phyloP scores from a whole-genome alignment of 2,113 vertebrate species.

The Camelus dromedarius region DNA sequence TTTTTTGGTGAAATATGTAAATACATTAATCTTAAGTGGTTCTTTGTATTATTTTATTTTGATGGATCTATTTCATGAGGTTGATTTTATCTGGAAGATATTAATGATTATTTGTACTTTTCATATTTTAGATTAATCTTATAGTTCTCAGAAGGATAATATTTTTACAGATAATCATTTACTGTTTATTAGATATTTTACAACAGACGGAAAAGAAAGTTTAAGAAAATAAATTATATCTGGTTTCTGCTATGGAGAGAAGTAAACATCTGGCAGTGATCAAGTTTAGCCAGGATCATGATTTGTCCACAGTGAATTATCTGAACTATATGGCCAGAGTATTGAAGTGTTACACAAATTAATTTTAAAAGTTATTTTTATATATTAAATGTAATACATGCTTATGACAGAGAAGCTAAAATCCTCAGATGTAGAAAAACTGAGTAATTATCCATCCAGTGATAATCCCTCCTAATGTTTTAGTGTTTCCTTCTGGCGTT shows the following conservation, averaged over 20 bases:
- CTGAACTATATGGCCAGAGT: not conserved
- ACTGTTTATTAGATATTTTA: not conserved
- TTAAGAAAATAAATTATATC: not conserved
- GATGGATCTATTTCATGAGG: not conserved
- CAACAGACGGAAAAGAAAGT: slow-evolving; percentile 34
- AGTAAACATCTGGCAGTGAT: not conserved
- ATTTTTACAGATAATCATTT: not conserved
- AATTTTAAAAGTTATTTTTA: not conserved
- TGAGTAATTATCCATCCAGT: not conserved
- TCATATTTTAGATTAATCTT: slow-evolving; percentile 44
- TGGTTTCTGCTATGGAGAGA: not conserved
- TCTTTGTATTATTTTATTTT: not conserved
- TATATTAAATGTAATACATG: not conserved
- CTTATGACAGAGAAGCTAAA: not conserved
- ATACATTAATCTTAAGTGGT: not conserved
- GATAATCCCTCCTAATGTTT: not conserved
- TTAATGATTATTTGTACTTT: not conserved
- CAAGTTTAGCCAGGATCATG: not conserved
- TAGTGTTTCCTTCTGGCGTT: not conserved
- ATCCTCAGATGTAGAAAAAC: not conserved
- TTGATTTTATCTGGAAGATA: slow-evolving; percentile 40
- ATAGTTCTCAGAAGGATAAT: not conserved
- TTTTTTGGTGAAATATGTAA: slow-evolving; percentile 8
- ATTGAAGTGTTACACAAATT: not conserved
- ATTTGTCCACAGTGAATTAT: not conserved